Evolutionary conservation across 2,797 vertebrate species (phyloP).

Genomic region (Hylomyscus alleni): DNA sequence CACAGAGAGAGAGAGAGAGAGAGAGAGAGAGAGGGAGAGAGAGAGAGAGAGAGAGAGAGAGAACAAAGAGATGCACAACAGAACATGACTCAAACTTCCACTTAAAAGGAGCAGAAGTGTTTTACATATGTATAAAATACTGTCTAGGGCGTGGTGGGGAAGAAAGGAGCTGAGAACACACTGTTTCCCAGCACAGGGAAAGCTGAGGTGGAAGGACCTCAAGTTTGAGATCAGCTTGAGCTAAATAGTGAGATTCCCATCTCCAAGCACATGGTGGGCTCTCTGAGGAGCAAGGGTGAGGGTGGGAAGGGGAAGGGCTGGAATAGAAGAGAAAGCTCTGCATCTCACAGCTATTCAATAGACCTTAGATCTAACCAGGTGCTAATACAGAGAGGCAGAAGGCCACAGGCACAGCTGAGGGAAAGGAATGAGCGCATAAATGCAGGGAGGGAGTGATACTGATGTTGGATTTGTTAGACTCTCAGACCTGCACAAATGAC

Average conservation of each 20-base stretch:
- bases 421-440: no score
- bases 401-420: neutral
- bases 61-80: neutral
- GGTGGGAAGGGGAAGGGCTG: neutral
- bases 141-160: neutral
- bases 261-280: neutral
- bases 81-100: neutral
- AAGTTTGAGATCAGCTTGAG: neutral
- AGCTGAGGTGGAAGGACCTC: neutral
- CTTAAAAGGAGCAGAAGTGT: neutral
- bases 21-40: neutral
- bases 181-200: neutral
- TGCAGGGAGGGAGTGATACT: no score
- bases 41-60: neutral
- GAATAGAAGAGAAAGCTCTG: neutral
- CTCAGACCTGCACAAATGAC: neutral
- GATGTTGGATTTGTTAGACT: neutral
- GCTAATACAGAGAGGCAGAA: neutral
- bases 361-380: neutral
- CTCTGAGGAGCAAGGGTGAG: neutral
- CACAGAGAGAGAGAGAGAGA: no score
- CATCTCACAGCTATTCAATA: neutral
- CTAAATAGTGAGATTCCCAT: neutral
- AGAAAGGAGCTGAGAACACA: neutral
- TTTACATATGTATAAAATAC: neutral